Evolutionary conservation across 1,140 invertebrate genomes (phyloP).

Genomic region (Atta cephalotes): DNA sequence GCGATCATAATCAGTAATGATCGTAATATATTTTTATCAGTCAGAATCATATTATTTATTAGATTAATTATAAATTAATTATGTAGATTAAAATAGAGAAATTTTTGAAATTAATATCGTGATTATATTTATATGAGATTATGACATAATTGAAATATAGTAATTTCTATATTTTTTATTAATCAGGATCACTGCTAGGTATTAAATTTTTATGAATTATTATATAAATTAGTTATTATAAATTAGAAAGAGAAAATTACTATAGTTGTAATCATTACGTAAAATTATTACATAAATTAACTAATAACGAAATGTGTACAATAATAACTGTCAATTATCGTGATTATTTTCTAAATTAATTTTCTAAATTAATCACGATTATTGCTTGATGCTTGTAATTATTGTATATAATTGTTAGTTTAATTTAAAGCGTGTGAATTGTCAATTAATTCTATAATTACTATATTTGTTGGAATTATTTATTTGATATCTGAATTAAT

Average conservation of each 20-base stretch:
- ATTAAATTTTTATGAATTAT: too few relatives aligned
- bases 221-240: not conserved
- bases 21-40: not conserved
- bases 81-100: too few relatives aligned
- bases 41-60: not conserved
- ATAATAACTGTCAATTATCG: not conserved
- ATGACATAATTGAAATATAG: too few relatives aligned
- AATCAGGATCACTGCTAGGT: too few relatives aligned
- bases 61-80: conserved; percentile 4
- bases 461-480: not conserved
- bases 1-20: not conserved
- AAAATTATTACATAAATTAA: conserved; percentile 10
- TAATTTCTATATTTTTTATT: too few relatives aligned
- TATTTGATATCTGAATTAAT: not conserved
- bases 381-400: not conserved
- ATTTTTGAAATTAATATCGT: too few relatives aligned
- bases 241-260: not conserved
- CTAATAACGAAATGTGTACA: not conserved
- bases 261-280: not conserved
- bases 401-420: not conserved
- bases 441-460: not conserved
- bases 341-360: conserved; percentile 9
- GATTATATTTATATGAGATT: too few relatives aligned
- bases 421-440: too few relatives aligned
- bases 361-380: conserved; percentile 6